Percentiles rank a stretch among this genome's conserved stretches.
Evolutionary conservation across 2,113 vertebrate genomes (phyloP).

Genomic region (Charadrius vociferus): DNA sequence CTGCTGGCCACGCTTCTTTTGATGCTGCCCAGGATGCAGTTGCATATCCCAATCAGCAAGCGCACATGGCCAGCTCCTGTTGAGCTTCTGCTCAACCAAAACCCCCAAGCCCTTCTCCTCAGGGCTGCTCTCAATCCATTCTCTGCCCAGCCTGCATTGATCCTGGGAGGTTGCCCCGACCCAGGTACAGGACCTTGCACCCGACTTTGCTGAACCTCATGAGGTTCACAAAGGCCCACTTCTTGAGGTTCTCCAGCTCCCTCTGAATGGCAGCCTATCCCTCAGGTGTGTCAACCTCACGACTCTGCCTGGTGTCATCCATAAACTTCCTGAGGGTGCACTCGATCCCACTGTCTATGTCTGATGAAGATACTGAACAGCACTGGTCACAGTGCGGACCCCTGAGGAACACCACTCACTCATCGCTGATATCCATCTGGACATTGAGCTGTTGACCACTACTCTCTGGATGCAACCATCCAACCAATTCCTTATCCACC

Average conservation of each 20-base stretch:
- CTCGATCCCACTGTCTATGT: fast-evolving
- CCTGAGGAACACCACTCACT: neutral
- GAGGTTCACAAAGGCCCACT: neutral
- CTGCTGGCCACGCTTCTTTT: neutral
- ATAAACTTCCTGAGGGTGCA: neutral
- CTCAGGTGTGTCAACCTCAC: fast-evolving
- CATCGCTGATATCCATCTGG: fast-evolving
- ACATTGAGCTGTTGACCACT: neutral
- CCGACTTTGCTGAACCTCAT: neutral
- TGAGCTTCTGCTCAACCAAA: neutral
- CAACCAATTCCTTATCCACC: neutral
- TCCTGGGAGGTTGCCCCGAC: fast-evolving
- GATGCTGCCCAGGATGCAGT: neutral
- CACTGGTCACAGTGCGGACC: fast-evolving
- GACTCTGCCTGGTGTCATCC: neutral
- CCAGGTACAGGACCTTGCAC: neutral
- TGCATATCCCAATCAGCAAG: neutral
- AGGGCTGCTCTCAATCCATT: neutral
- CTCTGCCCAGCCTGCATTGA: neutral
- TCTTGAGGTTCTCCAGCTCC: neutral
- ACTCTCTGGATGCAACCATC: fast-evolving
- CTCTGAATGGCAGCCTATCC: neutral
- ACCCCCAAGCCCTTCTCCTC: neutral
- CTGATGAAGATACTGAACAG: neutral
- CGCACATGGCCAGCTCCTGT: too few relatives aligned